phyloP scores from a whole-genome alignment of 1,140 invertebrate species.

The Drosophila punjabiensis region DNA sequence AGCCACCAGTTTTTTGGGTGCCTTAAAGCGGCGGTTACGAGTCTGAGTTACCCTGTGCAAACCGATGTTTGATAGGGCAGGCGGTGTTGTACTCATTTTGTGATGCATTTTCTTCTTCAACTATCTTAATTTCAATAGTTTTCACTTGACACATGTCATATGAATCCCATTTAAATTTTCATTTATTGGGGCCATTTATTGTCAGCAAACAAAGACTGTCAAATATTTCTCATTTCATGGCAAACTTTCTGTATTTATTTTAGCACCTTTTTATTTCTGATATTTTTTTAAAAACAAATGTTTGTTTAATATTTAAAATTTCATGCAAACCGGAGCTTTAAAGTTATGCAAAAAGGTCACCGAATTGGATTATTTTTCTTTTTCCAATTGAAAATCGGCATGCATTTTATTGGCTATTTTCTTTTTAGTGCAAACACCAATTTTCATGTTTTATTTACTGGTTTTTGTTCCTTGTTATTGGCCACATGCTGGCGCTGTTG shows the following conservation, averaged over 20 bases:
- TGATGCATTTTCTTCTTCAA: too few species aligned
- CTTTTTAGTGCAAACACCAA: not conserved
- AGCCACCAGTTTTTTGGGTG: not conserved
- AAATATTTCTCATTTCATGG: not conserved
- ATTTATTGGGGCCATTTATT: not conserved
- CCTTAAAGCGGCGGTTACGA: constrained; percentile 21
- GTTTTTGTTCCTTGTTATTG: constrained; percentile 24
- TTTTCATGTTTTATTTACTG: constrained; percentile 18
- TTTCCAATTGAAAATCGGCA: not conserved
- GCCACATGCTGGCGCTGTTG: constrained; percentile 11
- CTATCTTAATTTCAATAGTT: too few species aligned
- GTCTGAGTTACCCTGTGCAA: constrained; percentile 38
- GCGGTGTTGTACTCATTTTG: constrained; percentile 33
- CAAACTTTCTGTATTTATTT: not conserved
- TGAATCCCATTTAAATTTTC: not conserved
- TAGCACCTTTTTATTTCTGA: not conserved
- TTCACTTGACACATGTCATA: not conserved
- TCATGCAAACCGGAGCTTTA: not conserved
- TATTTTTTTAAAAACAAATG: not conserved
- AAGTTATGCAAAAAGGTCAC: not conserved
- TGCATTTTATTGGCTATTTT: constrained; percentile 19
- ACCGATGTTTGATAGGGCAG: constrained; percentile 44
- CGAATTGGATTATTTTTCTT: not conserved
- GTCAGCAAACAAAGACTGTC: not conserved
- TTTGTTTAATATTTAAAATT: not conserved